These are phyloP conservation scores for Ammodytes marinus DNA, from an alignment of 2,113 vertebrate genomes.

Conservation along the genomic window DNA sequence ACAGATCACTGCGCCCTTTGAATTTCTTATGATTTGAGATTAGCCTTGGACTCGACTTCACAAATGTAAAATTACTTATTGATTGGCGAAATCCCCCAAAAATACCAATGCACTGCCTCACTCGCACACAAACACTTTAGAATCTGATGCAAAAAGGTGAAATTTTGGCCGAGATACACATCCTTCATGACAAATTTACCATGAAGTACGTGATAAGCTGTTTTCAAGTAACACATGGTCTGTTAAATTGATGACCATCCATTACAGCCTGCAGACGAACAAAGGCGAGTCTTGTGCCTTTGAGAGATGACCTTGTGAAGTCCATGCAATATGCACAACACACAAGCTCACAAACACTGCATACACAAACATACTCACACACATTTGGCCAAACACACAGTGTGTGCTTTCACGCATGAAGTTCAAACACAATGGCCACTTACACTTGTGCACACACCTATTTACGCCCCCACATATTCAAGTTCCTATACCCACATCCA, in stretches of 20 bases:
- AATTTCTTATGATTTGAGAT: constrained; percentile 54
- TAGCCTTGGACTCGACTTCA: constrained; percentile 50
- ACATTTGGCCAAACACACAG: constrained; percentile 18
- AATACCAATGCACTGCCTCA: constrained; percentile 20
- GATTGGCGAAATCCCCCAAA: constrained; percentile 56
- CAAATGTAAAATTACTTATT: constrained; percentile 71
- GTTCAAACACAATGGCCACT: constrained; percentile 6
- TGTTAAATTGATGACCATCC: constrained; percentile 4
- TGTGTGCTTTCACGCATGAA: not conserved
- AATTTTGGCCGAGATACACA: constrained; percentile 19
- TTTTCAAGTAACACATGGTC: not conserved
- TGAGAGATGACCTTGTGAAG: constrained; percentile 66
- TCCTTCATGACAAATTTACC: not conserved
- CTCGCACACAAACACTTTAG: constrained; percentile 38
- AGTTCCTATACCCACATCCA: constrained; percentile 55
- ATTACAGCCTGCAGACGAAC: constrained; percentile 38
- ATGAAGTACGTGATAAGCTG: not conserved
- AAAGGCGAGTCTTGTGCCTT: constrained; percentile 49
- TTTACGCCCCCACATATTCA: constrained; percentile 50
- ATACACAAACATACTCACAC: not conserved
- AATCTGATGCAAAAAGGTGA: constrained; percentile 55
- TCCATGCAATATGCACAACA: not conserved
- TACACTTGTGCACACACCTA: constrained; percentile 40
- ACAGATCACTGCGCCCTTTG: constrained; percentile 38
- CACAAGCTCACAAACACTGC: not conserved